Evolutionary conservation across 2,888 invertebrate species (phyloP).

Genomic region (Lasius fuliginosus): DNA sequence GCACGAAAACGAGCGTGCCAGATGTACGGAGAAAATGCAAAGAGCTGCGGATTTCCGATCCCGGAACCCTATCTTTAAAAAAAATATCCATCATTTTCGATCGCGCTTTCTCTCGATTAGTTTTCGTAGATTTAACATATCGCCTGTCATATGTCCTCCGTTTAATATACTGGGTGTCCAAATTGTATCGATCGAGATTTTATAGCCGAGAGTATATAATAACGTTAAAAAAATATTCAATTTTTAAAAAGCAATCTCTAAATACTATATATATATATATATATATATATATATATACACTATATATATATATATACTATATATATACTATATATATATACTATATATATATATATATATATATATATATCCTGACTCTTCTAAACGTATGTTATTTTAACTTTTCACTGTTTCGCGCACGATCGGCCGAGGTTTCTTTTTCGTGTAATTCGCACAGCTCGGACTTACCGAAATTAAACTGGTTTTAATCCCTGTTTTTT

Average conservation of each 20-base stretch:
- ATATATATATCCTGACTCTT: neutral
- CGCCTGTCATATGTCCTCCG: neutral
- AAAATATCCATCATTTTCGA: slow-evolving; percentile 40
- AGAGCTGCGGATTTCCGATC: slow-evolving; percentile 76
- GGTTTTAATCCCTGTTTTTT: slow-evolving; percentile 40
- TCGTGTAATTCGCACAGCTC: slow-evolving; percentile 3
- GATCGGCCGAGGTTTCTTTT: neutral
- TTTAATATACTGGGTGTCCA: neutral
- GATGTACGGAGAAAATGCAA: slow-evolving; percentile 67
- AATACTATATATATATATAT: too few relatives aligned
- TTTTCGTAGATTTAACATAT: neutral
- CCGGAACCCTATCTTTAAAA: slow-evolving; percentile 51
- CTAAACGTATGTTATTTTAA: neutral
- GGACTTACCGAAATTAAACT: slow-evolving; percentile 19
- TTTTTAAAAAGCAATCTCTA: neutral
- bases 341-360: too few relatives aligned
- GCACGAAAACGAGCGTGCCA: slow-evolving; percentile 66
- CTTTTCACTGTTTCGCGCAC: neutral
- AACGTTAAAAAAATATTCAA: neutral
- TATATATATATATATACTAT: too few relatives aligned
- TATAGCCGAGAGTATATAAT: neutral
- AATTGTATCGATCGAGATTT: neutral
- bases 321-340: too few relatives aligned
- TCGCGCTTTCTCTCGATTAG: slow-evolving; percentile 33
- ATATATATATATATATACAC: too few relatives aligned